Percentiles rank a stretch among this genome's conserved stretches.
Evolutionary conservation across 2,797 vertebrate genomes (phyloP).

Genomic region (Mormyrus hasselquistii): DNA sequence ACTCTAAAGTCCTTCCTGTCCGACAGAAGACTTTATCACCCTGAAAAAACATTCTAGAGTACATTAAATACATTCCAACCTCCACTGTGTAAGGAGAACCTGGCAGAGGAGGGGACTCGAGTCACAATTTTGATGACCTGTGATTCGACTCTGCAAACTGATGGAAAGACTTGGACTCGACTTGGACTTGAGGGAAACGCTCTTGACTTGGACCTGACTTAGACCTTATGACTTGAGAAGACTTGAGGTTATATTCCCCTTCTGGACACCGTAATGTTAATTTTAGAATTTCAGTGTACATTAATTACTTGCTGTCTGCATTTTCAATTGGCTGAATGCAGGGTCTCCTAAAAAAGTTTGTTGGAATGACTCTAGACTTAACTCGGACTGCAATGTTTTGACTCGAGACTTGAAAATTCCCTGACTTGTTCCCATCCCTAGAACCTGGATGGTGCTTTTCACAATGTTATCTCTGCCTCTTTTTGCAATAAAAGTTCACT

Average conservation of each 20-base stretch:
- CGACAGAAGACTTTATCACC: neutral
- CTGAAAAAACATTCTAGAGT: neutral
- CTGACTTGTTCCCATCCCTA: neutral
- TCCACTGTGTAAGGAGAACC: neutral
- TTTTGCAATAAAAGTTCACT: neutral
- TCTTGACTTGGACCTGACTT: neutral
- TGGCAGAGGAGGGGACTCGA: no score
- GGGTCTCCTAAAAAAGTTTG: neutral
- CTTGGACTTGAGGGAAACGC: neutral
- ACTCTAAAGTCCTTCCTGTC: no score
- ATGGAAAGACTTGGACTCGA: neutral
- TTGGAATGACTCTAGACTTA: neutral
- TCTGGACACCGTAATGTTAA: neutral
- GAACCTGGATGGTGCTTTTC: neutral
- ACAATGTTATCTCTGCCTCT: neutral
- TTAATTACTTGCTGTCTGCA: neutral
- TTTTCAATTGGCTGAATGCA: neutral
- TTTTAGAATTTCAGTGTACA: neutral
- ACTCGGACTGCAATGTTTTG: neutral
- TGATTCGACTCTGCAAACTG: neutral
- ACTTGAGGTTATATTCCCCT: neutral
- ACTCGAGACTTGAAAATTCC: neutral
- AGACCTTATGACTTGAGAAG: neutral
- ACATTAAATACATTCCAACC: no score
- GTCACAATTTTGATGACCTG: no score